Evolutionary conservation across 1,140 invertebrate genomes (phyloP).

Genomic region (Nasonia vitripennis): DNA sequence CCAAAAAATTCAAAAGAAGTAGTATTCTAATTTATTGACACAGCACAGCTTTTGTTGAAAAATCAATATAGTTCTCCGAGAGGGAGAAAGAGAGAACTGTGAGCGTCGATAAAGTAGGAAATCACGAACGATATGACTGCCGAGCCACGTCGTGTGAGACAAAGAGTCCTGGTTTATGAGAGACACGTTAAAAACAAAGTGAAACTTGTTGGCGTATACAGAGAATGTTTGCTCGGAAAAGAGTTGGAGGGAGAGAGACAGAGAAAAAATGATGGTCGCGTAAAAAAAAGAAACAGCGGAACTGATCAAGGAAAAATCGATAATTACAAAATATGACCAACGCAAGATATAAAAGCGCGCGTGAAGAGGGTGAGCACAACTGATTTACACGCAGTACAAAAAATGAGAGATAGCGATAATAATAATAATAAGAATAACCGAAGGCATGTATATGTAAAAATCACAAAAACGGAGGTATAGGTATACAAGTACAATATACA

Average conservation of each 20-base stretch:
- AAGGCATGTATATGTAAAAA: slow-evolving; percentile 7
- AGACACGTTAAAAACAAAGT: not conserved
- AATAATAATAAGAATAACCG: not conserved
- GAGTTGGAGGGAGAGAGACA: not conserved
- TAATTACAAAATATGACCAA: not conserved
- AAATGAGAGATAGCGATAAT: not conserved
- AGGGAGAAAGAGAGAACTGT: not conserved
- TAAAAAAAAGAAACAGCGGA: too few species aligned
- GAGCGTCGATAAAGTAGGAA: slow-evolving; percentile 16
- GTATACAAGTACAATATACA: slow-evolving; percentile 4
- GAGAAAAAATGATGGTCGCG: not conserved
- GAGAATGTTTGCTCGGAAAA: not conserved
- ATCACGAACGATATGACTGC: not conserved
- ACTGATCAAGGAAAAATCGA: not conserved
- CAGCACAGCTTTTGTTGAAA: not conserved
- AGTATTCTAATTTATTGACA: slow-evolving; percentile 5
- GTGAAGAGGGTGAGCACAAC: not conserved
- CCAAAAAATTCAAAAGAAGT: not conserved
- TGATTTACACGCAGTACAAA: not conserved
- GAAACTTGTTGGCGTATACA: not conserved
- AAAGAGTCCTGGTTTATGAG: not conserved
- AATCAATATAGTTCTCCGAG: not conserved
- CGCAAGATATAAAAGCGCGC: not conserved
- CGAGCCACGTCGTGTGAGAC: not conserved
- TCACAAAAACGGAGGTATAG: not conserved